Conservation (phyloP, 2,888 invertebrate species). For the Xestia c-nigrum region DNA sequence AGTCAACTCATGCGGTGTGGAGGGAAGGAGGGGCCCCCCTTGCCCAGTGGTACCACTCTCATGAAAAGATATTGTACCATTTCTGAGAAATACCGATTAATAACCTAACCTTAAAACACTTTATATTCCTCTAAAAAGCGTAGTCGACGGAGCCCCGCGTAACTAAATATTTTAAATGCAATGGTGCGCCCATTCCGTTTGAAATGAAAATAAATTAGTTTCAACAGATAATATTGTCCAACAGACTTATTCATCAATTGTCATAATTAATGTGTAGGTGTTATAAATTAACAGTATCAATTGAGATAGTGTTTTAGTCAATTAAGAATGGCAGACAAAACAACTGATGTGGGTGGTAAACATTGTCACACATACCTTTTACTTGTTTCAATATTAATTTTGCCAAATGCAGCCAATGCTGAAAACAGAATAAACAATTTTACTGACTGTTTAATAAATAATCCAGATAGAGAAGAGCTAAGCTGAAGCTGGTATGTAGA, state of each 20-base stretch:
- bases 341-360: not conserved
- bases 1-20: too few species aligned
- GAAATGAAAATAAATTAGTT: not conserved
- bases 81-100: too few species aligned
- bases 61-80: too few species aligned
- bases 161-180: not conserved
- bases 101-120: too few species aligned
- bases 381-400: slow-evolving; percentile 97
- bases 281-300: slow-evolving; percentile 19
- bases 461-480: too few species aligned
- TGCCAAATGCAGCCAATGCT: slow-evolving; percentile 98
- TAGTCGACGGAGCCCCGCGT: too few species aligned
- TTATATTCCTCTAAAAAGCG: too few species aligned
- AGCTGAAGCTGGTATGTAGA: too few species aligned
- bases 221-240: not conserved
- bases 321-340: slow-evolving; percentile 19
- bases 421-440: slow-evolving; percentile 79
- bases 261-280: slow-evolving; percentile 12
- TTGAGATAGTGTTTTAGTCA: slow-evolving; percentile 4
- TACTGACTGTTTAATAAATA: not conserved
- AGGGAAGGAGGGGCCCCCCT: too few species aligned
- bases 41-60: too few species aligned
- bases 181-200: not conserved
- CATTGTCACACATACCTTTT: slow-evolving; percentile 92
- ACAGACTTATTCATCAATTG: not conserved